Percentiles rank a stretch among this genome's conserved stretches.
phyloP scores from a whole-genome alignment of 1,140 invertebrate species.

The Leucophenga varia region DNA sequence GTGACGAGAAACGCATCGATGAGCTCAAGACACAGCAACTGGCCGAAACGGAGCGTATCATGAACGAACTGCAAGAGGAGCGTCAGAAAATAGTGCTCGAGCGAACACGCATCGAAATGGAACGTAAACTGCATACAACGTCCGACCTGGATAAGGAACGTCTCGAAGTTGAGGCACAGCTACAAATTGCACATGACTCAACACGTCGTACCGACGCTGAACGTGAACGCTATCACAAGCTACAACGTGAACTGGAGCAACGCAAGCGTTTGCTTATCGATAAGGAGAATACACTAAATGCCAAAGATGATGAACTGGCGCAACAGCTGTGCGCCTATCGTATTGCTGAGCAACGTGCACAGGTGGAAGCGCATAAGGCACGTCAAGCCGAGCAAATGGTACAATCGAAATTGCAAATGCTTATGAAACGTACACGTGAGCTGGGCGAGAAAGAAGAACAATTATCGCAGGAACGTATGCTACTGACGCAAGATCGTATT shows the following conservation, averaged over 20 bases:
- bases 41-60: slow-evolving; percentile 54
- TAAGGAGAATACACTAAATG: slow-evolving; percentile 47
- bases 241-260: slow-evolving; percentile 55
- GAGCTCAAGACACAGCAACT: slow-evolving; percentile 56
- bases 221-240: slow-evolving; percentile 52
- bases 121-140: slow-evolving; percentile 42
- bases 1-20: slow-evolving; percentile 47
- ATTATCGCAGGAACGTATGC: slow-evolving; percentile 44
- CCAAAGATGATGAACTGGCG: slow-evolving; percentile 52
- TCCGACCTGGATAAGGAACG: slow-evolving; percentile 51
- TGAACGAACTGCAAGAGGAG: slow-evolving; percentile 57
- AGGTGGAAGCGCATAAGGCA: slow-evolving; percentile 47
- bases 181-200: slow-evolving; percentile 58
- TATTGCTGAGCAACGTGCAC: slow-evolving; percentile 35
- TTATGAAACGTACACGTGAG: slow-evolving; percentile 35
- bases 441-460: slow-evolving; percentile 43
- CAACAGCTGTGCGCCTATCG: slow-evolving; percentile 33
- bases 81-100: slow-evolving; percentile 52
- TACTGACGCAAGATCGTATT: slow-evolving; percentile 45
- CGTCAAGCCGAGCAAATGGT: slow-evolving; percentile 47
- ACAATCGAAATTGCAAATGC: slow-evolving; percentile 36
- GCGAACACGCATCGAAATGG: slow-evolving; percentile 56
- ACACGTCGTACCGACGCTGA: slow-evolving; percentile 57
- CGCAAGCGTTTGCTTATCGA: slow-evolving; percentile 54
- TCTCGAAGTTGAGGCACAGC: slow-evolving; percentile 58